Conservation (phyloP, 1,140 invertebrate genomes). For the Scaptomyza graminum region DNA sequence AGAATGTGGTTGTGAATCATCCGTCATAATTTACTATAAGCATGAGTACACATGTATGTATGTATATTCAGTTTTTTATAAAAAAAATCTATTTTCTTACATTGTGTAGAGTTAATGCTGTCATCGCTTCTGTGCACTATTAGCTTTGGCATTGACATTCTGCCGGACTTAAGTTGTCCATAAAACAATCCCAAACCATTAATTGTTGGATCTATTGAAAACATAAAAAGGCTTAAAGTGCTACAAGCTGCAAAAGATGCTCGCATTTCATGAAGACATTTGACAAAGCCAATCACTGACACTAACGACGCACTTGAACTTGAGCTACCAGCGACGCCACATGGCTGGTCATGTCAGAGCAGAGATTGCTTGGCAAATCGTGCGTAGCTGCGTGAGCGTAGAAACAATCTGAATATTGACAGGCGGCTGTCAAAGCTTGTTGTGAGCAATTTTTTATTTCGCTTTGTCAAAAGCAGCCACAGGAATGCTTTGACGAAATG, state of each 20-base stretch:
- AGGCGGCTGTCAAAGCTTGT: conserved; percentile 67
- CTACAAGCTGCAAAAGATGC: conserved; percentile 27
- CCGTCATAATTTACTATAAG: too few relatives aligned
- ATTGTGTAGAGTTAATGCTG: background rate
- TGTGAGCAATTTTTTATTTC: conserved; percentile 49
- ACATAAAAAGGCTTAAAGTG: conserved; percentile 72
- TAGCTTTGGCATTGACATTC: conserved; percentile 65
- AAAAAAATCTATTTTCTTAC: background rate
- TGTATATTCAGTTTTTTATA: background rate
- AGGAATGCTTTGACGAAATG: conserved; percentile 79
- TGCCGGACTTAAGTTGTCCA: conserved; percentile 3
- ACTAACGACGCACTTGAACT: conserved; percentile 66
- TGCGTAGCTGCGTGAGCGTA: conserved; percentile 61
- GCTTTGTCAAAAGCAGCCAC: conserved; percentile 67
- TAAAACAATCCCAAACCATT: conserved; percentile 35
- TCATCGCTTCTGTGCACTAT: conserved; percentile 26
- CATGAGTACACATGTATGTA: too few relatives aligned
- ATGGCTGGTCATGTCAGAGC: conserved; percentile 6
- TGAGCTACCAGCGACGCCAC: conserved; percentile 50
- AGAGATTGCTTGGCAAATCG: conserved; percentile 56
- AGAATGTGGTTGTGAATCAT: too few relatives aligned
- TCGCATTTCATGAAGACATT: conserved; percentile 30
- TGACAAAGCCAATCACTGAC: conserved; percentile 60
- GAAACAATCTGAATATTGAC: conserved; percentile 78
- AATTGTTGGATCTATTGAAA: conserved; percentile 45